These are phyloP conservation scores for Resseliella maxima DNA, from an alignment of 2,888 invertebrate species.

Conservation along the genomic window DNA sequence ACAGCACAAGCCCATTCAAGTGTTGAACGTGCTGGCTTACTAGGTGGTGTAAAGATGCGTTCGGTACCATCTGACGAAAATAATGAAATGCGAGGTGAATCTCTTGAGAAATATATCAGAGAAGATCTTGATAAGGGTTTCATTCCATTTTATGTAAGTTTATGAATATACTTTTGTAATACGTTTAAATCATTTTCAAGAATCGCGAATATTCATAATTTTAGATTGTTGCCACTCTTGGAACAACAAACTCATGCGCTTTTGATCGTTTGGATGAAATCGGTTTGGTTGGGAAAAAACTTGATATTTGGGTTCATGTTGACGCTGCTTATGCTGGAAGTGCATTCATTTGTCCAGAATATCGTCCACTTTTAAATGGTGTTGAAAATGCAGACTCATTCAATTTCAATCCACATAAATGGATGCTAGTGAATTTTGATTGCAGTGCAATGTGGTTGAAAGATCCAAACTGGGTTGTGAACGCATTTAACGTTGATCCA, in stretches of 20 bases:
- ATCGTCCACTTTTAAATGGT: constrained; percentile 88
- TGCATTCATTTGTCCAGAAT: constrained; percentile 97
- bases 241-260: constrained; percentile 95
- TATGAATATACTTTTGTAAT: background rate
- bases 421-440: constrained; percentile 99
- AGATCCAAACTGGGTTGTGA: constrained; percentile 87
- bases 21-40: constrained; percentile 89
- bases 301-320: constrained; percentile 90
- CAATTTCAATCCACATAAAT: constrained; percentile 99
- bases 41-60: constrained; percentile 86
- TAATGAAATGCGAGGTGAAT: constrained; percentile 79
- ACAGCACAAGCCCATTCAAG: constrained; percentile 91
- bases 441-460: constrained; percentile 98
- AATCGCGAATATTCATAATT: constrained; percentile 59
- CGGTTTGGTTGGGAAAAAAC: constrained; percentile 85
- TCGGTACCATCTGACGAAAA: constrained; percentile 78
- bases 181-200: background rate
- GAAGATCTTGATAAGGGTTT: constrained; percentile 89
- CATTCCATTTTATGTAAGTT: constrained; percentile 94
- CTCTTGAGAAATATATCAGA: constrained; percentile 80
- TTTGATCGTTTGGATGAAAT: constrained; percentile 92
- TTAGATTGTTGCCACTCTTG: constrained; percentile 87
- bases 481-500: constrained; percentile 97
- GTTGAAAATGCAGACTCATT: constrained; percentile 93
- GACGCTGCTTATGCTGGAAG: constrained; percentile 98